Base-by-base conservation (phyloP, 2,797 vertebrate species). In the Fratercula arctica region DNA sequence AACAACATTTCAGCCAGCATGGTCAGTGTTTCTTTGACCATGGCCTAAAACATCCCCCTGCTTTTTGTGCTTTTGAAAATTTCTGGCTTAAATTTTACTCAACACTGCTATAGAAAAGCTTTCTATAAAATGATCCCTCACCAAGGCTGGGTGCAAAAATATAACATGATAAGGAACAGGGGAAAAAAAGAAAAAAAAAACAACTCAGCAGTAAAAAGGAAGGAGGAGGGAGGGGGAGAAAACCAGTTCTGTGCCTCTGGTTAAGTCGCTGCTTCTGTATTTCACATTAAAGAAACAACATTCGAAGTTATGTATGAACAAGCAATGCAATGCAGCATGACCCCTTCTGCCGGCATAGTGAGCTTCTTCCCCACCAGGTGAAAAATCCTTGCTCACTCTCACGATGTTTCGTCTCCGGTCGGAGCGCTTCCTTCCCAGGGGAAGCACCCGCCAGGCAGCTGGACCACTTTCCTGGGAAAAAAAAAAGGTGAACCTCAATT, bases 351-450 rank as follows among this genome's bases (percentile, higher is more conserved):
- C 28, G 31, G 10, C 48, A 5, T 16, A 81, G 21, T 39, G 31
- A 45, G 6, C 19, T 81, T 88, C 73, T 50, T 83, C 50, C n/a
- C 48, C 39, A 23, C 0, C 2, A 54, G 33, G 10, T 73, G 13
- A 28, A 28, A 48, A 86, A 59, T 9, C 31, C 26, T 81, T 84
- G 14, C 25, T 87, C 48, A 48, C 21, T 13, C 18, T 76, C 63
- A 39, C 15, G 46, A 43, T 7, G 6, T 81, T 61, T 16, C 28
- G 15, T 43, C 53, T 80, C 21, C 0, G 0, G 13, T 53, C 2
- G 85, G 19, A 77, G 10, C 4, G 2, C 11, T 68, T 83, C 17
- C 23, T 82, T 64, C 41, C 35, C 0, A 0, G 15, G 20, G 24
- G 7, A 74, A 81, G 33, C 23, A 57, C 2, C 28, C 3, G 3